Evolutionary conservation across 2,888 invertebrate species (phyloP).

Genomic region (Caenorhabditis sp.): DNA sequence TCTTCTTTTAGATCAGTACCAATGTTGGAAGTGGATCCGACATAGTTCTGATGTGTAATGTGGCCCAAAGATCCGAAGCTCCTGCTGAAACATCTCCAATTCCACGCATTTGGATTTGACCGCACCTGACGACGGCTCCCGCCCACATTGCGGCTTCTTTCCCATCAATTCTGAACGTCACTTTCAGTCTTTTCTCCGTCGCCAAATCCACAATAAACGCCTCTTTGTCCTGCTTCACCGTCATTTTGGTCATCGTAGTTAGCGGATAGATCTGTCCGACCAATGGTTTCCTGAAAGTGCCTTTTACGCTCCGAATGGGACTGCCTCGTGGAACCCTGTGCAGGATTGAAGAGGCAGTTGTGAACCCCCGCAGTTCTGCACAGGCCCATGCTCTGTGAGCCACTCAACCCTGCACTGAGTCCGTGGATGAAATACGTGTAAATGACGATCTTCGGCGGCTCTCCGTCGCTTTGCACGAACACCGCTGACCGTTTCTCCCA

Average conservation of each 20-base stretch:
- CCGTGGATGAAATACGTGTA: constrained; percentile 32
- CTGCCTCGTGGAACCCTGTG: too few species aligned
- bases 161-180: constrained; percentile 1
- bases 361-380: not conserved
- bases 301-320: too few species aligned
- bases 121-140: constrained; percentile 11
- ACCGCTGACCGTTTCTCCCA: constrained; percentile 27
- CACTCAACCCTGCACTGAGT: constrained; percentile 34
- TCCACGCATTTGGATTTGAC: not conserved
- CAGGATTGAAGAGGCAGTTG: constrained; percentile 19
- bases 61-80: not conserved
- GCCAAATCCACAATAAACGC: constrained; percentile 5
- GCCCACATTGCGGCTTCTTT: not conserved
- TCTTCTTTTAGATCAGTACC: constrained; percentile 1
- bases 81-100: not conserved
- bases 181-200: not conserved
- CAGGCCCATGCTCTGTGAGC: not conserved
- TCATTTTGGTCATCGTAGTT: not conserved
- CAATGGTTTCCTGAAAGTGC: constrained; percentile 21
- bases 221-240: constrained; percentile 1
- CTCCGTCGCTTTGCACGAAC: constrained; percentile 1
- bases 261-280: constrained; percentile 6
- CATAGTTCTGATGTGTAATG: not conserved
- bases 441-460: constrained; percentile 8
- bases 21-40: not conserved